These are phyloP conservation scores for Macaca nemestrina DNA, from an alignment of 2,113 vertebrate genomes.

Conservation along the genomic window DNA sequence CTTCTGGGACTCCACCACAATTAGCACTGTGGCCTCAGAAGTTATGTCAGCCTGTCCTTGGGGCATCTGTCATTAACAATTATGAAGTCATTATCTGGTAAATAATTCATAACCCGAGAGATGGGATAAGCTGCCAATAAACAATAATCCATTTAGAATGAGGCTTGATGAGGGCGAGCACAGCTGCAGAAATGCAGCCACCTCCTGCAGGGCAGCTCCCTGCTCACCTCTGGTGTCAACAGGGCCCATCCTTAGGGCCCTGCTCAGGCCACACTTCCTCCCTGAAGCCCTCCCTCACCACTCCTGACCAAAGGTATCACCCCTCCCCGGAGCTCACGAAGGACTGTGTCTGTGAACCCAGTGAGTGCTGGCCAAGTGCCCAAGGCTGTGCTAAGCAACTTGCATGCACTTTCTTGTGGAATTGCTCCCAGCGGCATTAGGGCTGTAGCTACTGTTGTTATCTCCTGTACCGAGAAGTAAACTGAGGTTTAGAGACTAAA, in stretches of 20 bases:
- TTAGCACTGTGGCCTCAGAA: slow-evolving; percentile 58
- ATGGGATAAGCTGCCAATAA: slow-evolving; percentile 62
- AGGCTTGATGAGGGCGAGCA: not conserved
- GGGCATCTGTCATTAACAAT: slow-evolving; percentile 69
- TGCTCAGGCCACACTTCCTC: not conserved
- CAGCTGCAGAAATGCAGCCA: rapidly evolving
- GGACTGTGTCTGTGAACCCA: not conserved
- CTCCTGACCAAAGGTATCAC: not conserved
- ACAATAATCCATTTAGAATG: slow-evolving; percentile 61
- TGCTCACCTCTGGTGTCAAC: not conserved
- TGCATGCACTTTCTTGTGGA: not conserved
- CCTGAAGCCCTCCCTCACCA: not conserved
- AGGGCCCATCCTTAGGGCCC: rapidly evolving
- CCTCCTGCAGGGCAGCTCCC: not conserved
- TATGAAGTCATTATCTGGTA: slow-evolving; percentile 69
- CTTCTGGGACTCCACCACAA: not conserved
- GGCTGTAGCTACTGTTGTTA: rapidly evolving
- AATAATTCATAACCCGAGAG: slow-evolving; percentile 73
- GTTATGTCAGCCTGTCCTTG: slow-evolving; percentile 59
- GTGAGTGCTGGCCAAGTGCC: not conserved
- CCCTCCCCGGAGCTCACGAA: not conserved
- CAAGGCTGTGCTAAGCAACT: not conserved
- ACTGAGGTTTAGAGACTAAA: not conserved
- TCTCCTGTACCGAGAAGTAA: not conserved
- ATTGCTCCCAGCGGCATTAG: not conserved